Conservation (phyloP, 2,888 invertebrate species). For the Epsilonema sp. region DNA sequence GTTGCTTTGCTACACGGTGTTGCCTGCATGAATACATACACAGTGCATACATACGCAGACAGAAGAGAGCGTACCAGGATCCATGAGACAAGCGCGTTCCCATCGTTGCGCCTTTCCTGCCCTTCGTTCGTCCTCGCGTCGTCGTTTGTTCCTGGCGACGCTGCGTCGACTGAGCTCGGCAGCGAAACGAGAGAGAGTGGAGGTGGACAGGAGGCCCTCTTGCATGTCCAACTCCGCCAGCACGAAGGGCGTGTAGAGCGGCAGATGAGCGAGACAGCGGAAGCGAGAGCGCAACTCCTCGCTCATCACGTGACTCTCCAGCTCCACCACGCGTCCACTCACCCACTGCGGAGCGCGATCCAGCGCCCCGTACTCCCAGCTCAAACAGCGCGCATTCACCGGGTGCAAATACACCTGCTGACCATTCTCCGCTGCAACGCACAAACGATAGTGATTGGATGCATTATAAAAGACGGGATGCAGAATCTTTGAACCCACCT, state of each 20-base stretch:
- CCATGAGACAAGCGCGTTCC: slow-evolving; percentile 5
- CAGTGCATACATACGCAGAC: background rate
- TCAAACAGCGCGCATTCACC: slow-evolving; percentile 68
- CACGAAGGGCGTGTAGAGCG: slow-evolving; percentile 69
- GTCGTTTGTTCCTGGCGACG: slow-evolving; percentile 46
- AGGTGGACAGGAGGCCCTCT: slow-evolving; percentile 48
- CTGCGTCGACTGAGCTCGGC: slow-evolving; percentile 53
- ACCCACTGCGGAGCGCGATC: slow-evolving; percentile 53
- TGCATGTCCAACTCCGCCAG: slow-evolving; percentile 64
- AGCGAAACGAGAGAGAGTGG: too few relatives aligned
- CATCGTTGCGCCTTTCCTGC: slow-evolving; percentile 39
- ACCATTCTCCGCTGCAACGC: slow-evolving; percentile 57
- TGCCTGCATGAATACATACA: too few relatives aligned
- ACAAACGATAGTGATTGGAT: background rate
- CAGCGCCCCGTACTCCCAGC: slow-evolving; percentile 60
- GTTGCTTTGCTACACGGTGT: too few relatives aligned
- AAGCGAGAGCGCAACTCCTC: slow-evolving; percentile 55
- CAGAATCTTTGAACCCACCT: slow-evolving; percentile 43
- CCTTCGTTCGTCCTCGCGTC: slow-evolving; percentile 54
- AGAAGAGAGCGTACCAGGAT: slow-evolving; percentile 6
- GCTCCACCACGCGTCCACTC: slow-evolving; percentile 52
- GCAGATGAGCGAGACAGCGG: slow-evolving; percentile 62
- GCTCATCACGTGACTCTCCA: slow-evolving; percentile 62
- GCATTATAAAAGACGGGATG: background rate
- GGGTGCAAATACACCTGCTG: slow-evolving; percentile 78